A percentile compares a stretch with the other conserved stretches of the same genome.
phyloP scores from a whole-genome alignment of 2,888 invertebrate genomes.

The Ceramica pisi region DNA sequence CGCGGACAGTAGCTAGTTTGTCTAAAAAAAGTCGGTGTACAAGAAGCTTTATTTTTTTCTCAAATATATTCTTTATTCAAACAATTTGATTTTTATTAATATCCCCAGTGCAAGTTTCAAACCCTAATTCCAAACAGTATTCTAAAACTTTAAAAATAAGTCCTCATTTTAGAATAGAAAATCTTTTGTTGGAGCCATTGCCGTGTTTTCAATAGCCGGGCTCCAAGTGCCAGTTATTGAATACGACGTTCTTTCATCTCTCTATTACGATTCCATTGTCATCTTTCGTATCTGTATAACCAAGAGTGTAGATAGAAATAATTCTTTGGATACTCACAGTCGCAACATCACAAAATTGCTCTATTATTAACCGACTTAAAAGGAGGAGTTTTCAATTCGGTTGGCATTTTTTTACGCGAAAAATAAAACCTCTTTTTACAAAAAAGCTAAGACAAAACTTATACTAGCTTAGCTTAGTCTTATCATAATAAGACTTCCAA shows the following conservation, averaged over 20 bases:
- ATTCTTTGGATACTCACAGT: not conserved
- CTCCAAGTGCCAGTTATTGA: constrained; percentile 57
- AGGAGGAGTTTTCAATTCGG: too few relatives aligned
- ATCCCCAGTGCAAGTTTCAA: constrained; percentile 54
- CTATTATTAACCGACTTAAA: too few relatives aligned
- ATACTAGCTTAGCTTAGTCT: too few relatives aligned
- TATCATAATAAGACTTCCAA: too few relatives aligned
- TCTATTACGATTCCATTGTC: constrained; percentile 47
- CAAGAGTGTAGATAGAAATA: not conserved
- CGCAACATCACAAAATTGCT: not conserved
- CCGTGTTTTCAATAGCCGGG: constrained; percentile 58
- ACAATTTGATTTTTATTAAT: constrained; percentile 75
- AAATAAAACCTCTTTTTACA: too few relatives aligned
- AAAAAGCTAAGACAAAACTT: too few relatives aligned
- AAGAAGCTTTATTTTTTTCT: too few relatives aligned
- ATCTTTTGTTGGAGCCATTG: constrained; percentile 62
- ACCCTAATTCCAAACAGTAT: constrained; percentile 20
- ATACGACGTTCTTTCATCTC: constrained; percentile 47
- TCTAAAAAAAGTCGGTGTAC: constrained; percentile 32
- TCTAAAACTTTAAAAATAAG: constrained; percentile 65
- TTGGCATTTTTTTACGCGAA: too few relatives aligned
- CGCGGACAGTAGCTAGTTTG: too few relatives aligned
- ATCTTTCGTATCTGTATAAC: constrained; percentile 41
- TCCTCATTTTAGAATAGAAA: constrained; percentile 67
- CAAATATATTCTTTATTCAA: too few relatives aligned